Evolutionary conservation across 2,888 invertebrate species (phyloP), one percentile per base, ranked within the genome.

Genomic region (Erebia epiphron): DNA sequence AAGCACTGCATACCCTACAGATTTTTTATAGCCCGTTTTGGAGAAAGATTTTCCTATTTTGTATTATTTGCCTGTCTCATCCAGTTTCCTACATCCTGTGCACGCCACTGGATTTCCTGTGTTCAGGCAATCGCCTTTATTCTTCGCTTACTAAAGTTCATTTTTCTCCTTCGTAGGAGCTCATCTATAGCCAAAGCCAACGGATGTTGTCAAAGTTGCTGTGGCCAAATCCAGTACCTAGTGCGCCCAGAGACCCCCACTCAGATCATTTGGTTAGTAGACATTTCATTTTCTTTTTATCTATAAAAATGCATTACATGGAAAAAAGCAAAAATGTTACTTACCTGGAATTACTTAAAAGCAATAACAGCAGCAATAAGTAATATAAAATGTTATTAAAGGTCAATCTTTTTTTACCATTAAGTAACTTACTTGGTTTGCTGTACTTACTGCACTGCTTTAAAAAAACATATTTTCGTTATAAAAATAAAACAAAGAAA

Each of bases 171-270:
- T 92, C 88, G 88, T 93, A 93, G 93, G 93, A 93, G 93, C 91
- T 92, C 93, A 93, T 93, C 93, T 93, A 93, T 93, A 93, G 88
- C 92, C 93, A 93, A 93, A 93, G 93, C 77, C 93, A 93, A 90
- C 92, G 93, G 93, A 92, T 92, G 93, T 92, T 93, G 86, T 93
- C 93, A 85, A 93, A 93, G 91, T 90, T 93, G 93, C 93, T 93
- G 93, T 93, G 93, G 93, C 93, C 93, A 88, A 91, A 89, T 84
- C 89, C 93, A 75, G 89, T 89, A 79, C 93, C 93, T 92, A 91
- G 92, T 88, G 91, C 92, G 83, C 92, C 92, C 80, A 86, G 93
- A 87, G 93, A 93, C 79, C 92, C 93, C 86, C 92, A 93, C 90
- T 93, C 93, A 86, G 93, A 93, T 82, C 93, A 93, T 92, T 93